A percentile compares a stretch with the other conserved stretches of the same genome.
phyloP scores from a whole-genome alignment of 2,797 vertebrate genomes.

The Coilia nasus region DNA sequence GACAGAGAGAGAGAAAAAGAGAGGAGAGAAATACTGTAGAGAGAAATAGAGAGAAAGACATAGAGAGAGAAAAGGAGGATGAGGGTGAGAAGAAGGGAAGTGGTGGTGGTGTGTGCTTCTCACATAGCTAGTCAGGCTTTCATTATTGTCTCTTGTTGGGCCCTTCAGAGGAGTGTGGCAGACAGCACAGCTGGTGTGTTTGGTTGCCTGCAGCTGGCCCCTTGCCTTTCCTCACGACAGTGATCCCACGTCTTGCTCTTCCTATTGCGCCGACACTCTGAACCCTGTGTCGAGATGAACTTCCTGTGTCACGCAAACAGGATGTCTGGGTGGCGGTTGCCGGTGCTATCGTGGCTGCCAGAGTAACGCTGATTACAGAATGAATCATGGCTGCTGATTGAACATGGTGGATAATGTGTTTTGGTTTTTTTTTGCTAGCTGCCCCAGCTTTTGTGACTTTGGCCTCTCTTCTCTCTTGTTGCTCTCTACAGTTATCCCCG shows the following conservation, averaged over 20 bases:
- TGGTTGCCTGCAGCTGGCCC: neutral
- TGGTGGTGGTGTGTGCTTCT: neutral
- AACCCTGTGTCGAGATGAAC: constrained; percentile 49
- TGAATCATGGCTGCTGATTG: neutral
- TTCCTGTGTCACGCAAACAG: constrained; percentile 58
- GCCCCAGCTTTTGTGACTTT: neutral
- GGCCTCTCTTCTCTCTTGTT: neutral
- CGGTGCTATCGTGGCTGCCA: neutral
- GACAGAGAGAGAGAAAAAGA: too few relatives aligned
- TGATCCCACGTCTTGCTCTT: constrained; percentile 54
- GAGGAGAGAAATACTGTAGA: neutral
- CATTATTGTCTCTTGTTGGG: neutral
- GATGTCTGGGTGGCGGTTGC: constrained; percentile 23
- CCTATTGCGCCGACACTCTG: constrained; percentile 73
- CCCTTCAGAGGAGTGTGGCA: neutral
- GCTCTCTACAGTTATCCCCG: too few relatives aligned
- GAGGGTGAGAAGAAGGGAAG: neutral
- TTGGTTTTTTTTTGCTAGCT: neutral
- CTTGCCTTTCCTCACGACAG: constrained; percentile 59
- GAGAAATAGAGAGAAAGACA: neutral
- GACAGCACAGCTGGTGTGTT: neutral
- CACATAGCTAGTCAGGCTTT: neutral
- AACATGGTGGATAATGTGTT: neutral
- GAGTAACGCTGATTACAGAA: neutral
- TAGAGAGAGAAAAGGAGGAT: neutral